Base-by-base conservation (phyloP, 1,140 invertebrate species). In the Zaprionus inermis region DNA sequence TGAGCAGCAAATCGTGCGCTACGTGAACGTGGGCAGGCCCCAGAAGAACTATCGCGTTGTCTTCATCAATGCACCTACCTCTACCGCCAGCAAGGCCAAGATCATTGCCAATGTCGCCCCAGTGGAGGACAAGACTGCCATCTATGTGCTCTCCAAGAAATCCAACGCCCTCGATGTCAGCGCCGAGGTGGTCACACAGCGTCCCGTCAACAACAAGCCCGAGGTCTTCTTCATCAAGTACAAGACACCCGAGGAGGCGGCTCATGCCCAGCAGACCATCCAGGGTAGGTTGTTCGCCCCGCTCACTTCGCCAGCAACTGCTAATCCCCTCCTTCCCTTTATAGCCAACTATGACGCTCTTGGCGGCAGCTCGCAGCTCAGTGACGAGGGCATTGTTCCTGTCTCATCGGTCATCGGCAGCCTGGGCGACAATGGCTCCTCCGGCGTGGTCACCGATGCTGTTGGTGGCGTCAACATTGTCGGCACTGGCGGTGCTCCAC, bases 41-140 rank as follows among this genome's bases (percentile, higher is more conserved):
- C 95, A 96, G 92, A 97, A 96, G 84, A 96, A 97, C 93, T 97
- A 97, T 93, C 96, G 96, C 81, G 97, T 97, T 81, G 96, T 97
- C 86, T 97, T 97, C 94, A 97, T 97, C 92, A 96, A 97, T 93
- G 95, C 96, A 12, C 96, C 96, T 30, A 94, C 95, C 32, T 94
- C 95, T n/a, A 94, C 94, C 79, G 94, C 95, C 63, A 79, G 79
- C 64, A 95, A 94, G 79, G 95, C 95, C 7, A 30, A 95, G 94
- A 64, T 94, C 93, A 57, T 93, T 94, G 96, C 96, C 78, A 93
- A 94, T 56, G 93, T 96, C 65, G 94, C 95, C 28, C 76, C 95
- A 14, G 95, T 95, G 44, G 96, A 97, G 93, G 96, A 97, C 83
- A 97, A 97, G 92, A 97, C 96, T 22, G 94, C 97, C 72, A 96